Conservation (phyloP, 2,797 vertebrate species). For the Clarias fuscus region DNA sequence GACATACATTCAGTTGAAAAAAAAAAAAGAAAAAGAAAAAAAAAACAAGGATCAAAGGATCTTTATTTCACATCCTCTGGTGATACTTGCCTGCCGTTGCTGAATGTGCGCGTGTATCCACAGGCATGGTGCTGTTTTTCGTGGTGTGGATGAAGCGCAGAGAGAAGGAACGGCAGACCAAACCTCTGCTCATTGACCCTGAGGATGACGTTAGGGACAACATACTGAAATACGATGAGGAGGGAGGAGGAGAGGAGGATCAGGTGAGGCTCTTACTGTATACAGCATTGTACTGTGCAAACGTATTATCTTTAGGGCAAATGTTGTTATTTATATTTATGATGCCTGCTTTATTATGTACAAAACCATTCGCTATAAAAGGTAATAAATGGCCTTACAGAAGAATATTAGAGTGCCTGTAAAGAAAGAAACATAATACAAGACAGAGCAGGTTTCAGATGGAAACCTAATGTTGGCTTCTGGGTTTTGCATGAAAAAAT, state of each 20-base stretch:
- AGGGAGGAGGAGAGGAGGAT: slow-evolving; percentile 97
- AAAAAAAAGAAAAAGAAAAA: no score
- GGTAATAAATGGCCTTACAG: no score
- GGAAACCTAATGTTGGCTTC: no score
- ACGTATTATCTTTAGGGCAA: no score
- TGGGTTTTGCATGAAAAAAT: no score
- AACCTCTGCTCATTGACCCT: slow-evolving; percentile 95
- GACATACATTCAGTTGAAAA: neutral
- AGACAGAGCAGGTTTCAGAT: no score
- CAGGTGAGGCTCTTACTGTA: slow-evolving; percentile 77
- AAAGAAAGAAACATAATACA: no score
- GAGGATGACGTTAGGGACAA: slow-evolving; percentile 98
- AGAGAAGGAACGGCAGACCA: slow-evolving; percentile 93
- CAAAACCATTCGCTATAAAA: no score
- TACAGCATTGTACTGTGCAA: neutral
- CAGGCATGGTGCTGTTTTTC: slow-evolving; percentile 95
- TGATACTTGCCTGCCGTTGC: neutral
- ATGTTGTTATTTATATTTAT: no score
- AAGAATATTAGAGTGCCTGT: no score
- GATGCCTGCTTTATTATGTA: no score
- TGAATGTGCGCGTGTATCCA: slow-evolving; percentile 17
- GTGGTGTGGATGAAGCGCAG: slow-evolving; percentile 94
- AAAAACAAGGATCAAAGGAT: neutral
- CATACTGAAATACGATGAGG: slow-evolving; percentile 97
- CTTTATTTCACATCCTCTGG: no score